These are phyloP conservation scores for Cardiocondyla obscurior DNA, from an alignment of 1,140 invertebrate species.

Conservation along the genomic window DNA sequence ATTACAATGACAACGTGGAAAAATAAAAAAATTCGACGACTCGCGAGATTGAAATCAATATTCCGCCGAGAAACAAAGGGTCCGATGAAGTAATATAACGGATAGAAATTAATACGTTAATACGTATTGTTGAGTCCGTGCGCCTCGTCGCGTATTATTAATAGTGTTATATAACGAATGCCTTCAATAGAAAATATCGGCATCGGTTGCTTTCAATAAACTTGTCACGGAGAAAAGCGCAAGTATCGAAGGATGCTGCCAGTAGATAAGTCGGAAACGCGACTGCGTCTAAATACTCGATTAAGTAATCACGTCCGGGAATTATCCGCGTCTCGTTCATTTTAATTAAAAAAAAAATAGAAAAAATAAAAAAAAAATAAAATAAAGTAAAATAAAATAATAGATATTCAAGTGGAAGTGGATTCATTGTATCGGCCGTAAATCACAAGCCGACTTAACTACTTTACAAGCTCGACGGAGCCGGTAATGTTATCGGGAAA, in stretches of 20 bases:
- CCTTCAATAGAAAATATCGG: conserved; percentile 10
- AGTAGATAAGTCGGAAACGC: background rate
- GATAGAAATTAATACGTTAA: background rate
- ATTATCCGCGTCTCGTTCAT: background rate
- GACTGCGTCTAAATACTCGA: conserved; percentile 4
- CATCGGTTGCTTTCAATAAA: background rate
- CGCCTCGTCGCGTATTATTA: background rate
- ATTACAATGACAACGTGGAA: conserved; percentile 14
- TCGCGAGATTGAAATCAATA: background rate
- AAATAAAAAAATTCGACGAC: background rate
- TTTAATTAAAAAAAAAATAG: conserved; percentile 14
- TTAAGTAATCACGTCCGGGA: conserved; percentile 18
- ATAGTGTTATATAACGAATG: background rate
- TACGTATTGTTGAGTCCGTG: background rate
- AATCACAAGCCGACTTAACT: conserved; percentile 67
- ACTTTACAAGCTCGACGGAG: conserved; percentile 61
- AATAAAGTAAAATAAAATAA: no score
- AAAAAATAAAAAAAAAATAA: no score
- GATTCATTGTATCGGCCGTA: conserved; percentile 60
- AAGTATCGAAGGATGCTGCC: background rate
- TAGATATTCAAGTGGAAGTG: conserved; percentile 29
- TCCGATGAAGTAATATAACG: conserved; percentile 2
- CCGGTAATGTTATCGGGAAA: conserved; percentile 66
- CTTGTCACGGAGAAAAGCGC: background rate
- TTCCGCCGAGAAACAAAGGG: background rate